These are phyloP conservation scores for Hydra vulgaris DNA, from an alignment of 30 jellyfish, hydroid and myxozoan genomes.

Conservation along the genomic window DNA sequence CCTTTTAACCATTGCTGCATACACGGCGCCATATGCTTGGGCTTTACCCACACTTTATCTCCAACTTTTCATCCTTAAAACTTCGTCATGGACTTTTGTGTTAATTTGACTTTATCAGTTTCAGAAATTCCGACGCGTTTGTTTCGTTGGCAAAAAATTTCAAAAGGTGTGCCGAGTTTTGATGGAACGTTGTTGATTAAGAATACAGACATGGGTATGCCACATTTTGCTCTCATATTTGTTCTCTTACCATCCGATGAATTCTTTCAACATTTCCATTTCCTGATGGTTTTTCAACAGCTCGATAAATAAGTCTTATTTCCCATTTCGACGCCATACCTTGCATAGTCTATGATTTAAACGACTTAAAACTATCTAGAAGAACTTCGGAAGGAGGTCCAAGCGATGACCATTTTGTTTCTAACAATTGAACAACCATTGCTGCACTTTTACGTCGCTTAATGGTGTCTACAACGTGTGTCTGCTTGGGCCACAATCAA, in stretches of 20 bases:
- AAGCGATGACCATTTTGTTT: too few species aligned
- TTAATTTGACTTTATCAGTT: neutral
- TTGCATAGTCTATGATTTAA: neutral
- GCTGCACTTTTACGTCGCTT: too few species aligned
- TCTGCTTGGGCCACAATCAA: too few species aligned
- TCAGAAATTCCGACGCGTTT: neutral
- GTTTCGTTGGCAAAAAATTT: neutral
- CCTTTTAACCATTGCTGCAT: neutral
- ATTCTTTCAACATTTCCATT: neutral
- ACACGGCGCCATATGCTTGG: neutral
- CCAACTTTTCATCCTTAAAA: neutral
- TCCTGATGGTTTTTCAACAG: neutral
- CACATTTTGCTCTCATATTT: neutral
- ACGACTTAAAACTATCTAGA: too few species aligned
- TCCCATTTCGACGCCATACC: neutral
- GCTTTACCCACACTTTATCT: neutral
- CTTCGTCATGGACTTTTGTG: neutral
- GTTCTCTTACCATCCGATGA: neutral
- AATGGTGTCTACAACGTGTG: too few species aligned
- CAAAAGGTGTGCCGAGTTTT: neutral
- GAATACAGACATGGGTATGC: neutral
- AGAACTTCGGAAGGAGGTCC: too few species aligned
- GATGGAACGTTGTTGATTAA: neutral
- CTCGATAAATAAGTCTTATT: neutral
- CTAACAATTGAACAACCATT: too few species aligned